A percentile compares a stretch with the other conserved stretches of the same genome.
Conservation (phyloP, 2,888 invertebrate genomes). For the Heliconius charithonia region DNA sequence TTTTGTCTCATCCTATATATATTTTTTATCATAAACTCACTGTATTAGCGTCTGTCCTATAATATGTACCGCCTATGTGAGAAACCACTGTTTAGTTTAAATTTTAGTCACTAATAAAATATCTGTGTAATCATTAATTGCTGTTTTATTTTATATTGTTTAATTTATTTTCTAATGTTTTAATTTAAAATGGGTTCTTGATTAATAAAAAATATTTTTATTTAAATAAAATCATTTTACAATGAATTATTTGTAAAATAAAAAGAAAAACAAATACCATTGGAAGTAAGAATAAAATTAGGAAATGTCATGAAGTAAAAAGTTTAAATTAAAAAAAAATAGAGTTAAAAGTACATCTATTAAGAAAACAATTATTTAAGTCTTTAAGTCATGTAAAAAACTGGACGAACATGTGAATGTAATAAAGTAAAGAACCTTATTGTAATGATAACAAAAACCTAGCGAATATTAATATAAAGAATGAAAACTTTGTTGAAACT, state of each 20-base stretch:
- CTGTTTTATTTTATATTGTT: slow-evolving; percentile 38
- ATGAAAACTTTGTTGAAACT: neutral
- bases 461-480: neutral
- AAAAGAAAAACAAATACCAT: too few species aligned
- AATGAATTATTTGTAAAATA: too few species aligned
- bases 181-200: neutral
- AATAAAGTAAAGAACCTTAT: neutral
- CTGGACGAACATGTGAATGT: neutral
- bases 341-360: too few species aligned
- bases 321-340: too few species aligned
- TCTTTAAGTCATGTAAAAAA: too few species aligned
- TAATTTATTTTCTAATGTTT: too few species aligned
- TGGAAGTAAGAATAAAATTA: too few species aligned
- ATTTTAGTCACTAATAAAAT: slow-evolving; percentile 37
- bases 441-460: neutral
- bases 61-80: slow-evolving; percentile 27
- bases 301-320: too few species aligned
- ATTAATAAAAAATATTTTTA: neutral
- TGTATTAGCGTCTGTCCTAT: slow-evolving; percentile 20
- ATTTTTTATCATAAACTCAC: neutral
- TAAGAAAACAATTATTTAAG: too few species aligned
- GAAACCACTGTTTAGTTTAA: slow-evolving; percentile 36
- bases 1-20: neutral
- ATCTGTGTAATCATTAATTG: slow-evolving; percentile 30
- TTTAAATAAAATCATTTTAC: too few species aligned